A percentile compares a stretch with the other conserved stretches of the same genome.
phyloP scores from a whole-genome alignment of 2,888 invertebrate genomes.

The Drosophila cognata region DNA sequence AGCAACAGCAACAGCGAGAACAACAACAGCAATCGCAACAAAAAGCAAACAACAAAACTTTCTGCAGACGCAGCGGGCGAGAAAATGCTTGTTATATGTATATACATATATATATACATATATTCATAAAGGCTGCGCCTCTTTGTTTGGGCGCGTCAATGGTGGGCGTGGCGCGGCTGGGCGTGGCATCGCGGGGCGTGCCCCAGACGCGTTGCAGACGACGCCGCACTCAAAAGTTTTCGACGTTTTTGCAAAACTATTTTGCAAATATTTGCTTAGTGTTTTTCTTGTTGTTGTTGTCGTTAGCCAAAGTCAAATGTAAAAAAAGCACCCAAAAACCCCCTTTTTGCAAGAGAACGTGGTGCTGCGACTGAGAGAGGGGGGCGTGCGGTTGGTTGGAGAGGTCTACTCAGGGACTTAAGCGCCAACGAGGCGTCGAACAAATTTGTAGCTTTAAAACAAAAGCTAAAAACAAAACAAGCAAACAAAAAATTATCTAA shows the following conservation, averaged over 20 bases:
- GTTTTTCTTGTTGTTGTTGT: slow-evolving; percentile 26
- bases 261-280: slow-evolving; percentile 72
- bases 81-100: slow-evolving; percentile 34
- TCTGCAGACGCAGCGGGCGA: slow-evolving; percentile 1
- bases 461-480: slow-evolving; percentile 28
- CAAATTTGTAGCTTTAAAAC: slow-evolving; percentile 69
- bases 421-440: slow-evolving; percentile 63
- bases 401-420: slow-evolving; percentile 25
- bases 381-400: background rate
- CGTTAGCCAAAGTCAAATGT: slow-evolving; percentile 59
- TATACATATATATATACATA: slow-evolving; percentile 12
- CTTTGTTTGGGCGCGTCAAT: slow-evolving; percentile 53
- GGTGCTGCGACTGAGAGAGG: background rate
- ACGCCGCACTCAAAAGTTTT: slow-evolving; percentile 46
- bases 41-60: slow-evolving; percentile 11
- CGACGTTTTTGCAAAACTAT: slow-evolving; percentile 63
- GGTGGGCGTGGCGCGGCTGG: slow-evolving; percentile 23
- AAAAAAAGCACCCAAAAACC: slow-evolving; percentile 14
- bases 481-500: slow-evolving; percentile 45
- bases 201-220: slow-evolving; percentile 69
- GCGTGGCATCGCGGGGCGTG: slow-evolving; percentile 14
- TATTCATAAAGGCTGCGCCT: slow-evolving; percentile 34
- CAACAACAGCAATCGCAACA: slow-evolving; percentile 10
- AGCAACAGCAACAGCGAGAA: slow-evolving; percentile 2
- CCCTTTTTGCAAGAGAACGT: background rate